Percentiles rank a stretch among this genome's conserved stretches.
These are phyloP conservation scores for Acanthococcus lagerstroemiae DNA, from an alignment of 2,888 invertebrate genomes.

Conservation along the genomic window DNA sequence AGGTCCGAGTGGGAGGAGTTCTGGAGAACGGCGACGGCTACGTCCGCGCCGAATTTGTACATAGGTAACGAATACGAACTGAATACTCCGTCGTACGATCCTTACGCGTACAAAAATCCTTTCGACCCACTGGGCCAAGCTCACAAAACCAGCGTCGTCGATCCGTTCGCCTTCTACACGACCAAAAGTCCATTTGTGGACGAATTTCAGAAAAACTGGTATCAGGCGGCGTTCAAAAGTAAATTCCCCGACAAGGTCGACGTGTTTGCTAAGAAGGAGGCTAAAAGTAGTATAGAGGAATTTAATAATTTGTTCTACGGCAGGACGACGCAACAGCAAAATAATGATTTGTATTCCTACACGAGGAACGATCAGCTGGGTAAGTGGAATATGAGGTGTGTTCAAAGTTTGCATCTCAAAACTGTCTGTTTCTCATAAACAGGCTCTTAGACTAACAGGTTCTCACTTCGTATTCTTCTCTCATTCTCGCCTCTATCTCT, in stretches of 20 bases:
- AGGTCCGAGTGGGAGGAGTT: conserved; percentile 37
- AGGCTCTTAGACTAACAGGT: too few relatives aligned
- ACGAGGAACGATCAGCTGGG: conserved; percentile 8
- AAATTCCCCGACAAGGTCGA: background rate
- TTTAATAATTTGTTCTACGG: conserved; percentile 11
- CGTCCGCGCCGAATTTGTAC: conserved; percentile 1
- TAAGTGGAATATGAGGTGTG: too few relatives aligned
- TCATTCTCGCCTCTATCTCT: too few relatives aligned
- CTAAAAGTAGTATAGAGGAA: conserved; percentile 12
- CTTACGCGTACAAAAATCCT: conserved; percentile 4
- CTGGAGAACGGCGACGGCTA: conserved; percentile 33
- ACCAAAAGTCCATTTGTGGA: conserved; percentile 17
- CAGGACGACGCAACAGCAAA: conserved; percentile 5
- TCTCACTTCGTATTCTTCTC: too few relatives aligned
- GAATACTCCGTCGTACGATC: conserved; percentile 14
- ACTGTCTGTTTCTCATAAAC: too few relatives aligned
- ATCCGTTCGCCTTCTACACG: background rate
- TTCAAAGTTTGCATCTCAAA: too few relatives aligned
- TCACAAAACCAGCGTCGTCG: background rate
- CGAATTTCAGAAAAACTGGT: conserved; percentile 3
- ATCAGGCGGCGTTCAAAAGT: background rate
- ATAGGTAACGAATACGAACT: conserved; percentile 30
- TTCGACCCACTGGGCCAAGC: background rate
- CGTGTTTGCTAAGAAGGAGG: conserved; percentile 6
- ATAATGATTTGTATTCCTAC: conserved; percentile 17